Percentiles rank a stretch among this genome's conserved stretches.
phyloP scores from a whole-genome alignment of 2,888 invertebrate genomes.

The Fragum sueziense region DNA sequence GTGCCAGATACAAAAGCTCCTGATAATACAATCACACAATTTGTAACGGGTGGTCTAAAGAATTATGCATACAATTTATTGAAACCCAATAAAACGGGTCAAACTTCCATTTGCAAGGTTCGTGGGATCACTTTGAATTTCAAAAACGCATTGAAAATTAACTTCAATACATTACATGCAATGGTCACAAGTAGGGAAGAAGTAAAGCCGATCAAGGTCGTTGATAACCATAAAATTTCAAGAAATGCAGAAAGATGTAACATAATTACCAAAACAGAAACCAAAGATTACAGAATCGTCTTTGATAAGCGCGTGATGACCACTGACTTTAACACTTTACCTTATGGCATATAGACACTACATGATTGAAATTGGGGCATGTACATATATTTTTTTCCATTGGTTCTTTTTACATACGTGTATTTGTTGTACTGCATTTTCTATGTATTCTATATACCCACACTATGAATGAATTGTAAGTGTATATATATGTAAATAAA shows the following conservation, averaged over 20 bases:
- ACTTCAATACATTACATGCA: slow-evolving; percentile 25
- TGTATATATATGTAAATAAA: slow-evolving; percentile 1
- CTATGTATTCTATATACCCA: neutral
- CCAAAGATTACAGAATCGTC: slow-evolving; percentile 28
- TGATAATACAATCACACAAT: slow-evolving; percentile 26
- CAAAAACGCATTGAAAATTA: slow-evolving; percentile 36
- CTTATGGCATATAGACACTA: slow-evolving; percentile 13
- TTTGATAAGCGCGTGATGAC: slow-evolving; percentile 26
- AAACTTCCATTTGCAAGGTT: slow-evolving; percentile 38
- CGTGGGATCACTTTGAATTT: slow-evolving; percentile 43
- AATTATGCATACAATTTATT: slow-evolving; percentile 47
- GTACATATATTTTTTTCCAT: neutral
- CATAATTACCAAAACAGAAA: slow-evolving; percentile 28
- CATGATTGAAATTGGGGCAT: neutral
- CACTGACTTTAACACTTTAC: neutral
- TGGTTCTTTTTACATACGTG: neutral
- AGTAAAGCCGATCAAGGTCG: slow-evolving; percentile 10
- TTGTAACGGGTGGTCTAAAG: slow-evolving; percentile 48
- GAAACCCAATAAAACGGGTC: slow-evolving; percentile 25
- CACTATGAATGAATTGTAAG: slow-evolving; percentile 2
- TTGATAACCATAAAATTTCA: slow-evolving; percentile 23
- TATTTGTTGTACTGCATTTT: neutral
- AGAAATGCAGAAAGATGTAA: slow-evolving; percentile 16
- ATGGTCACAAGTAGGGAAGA: slow-evolving; percentile 18
- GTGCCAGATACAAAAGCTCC: slow-evolving; percentile 45